Evolutionary conservation across 2,888 invertebrate genomes (phyloP), one percentile per base, ranked within the genome.

Genomic region (Heliconius cydno): DNA sequence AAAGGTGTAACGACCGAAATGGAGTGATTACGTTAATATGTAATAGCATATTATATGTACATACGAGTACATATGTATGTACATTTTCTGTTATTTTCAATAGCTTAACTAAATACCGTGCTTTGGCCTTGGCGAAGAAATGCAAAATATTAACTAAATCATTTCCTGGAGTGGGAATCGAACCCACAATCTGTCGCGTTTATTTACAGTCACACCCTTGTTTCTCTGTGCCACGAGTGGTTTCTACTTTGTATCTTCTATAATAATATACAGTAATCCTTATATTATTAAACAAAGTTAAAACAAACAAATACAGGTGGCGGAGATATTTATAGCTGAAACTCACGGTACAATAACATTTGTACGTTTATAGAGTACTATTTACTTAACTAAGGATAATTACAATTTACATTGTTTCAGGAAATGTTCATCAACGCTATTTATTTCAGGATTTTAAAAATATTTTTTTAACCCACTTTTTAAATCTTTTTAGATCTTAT

Each of bases 281-380:
- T 70, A 70, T 25, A 46, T 15, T 46, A 41, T 41, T 13, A 28
- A 70, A 41, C 25, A 25, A 46, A 46, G 7, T 7, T 41, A 25
- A 25, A 19, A 70, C 41, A 70, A 25, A 70, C 41, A 70, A 70
- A 70, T 19, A 70, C 70, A 70, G 70, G 70, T 70, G 70, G 70
- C 9, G 28, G 9, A 41, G 41, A 46, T 70, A 46, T 70, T 41
- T 70, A 46, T 22, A 68, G 68, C 1, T 22, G 19, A 10, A 67
- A 34, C 67, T 67, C 22, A 60, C 12, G n/a, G 60, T 60, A 60
- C n/a, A 60, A 60, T 9, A 60, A 60, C 12, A 10, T 60, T 3
- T 60, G 60, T n/a, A 60, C n/a, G n/a, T n/a, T 60, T 60, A n/a
- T 60, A n/a, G n/a, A 10, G 60, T n/a, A n/a, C 22, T 52, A 52